Base-by-base conservation (phyloP, 2,888 invertebrate genomes). In the Apamea anceps region DNA sequence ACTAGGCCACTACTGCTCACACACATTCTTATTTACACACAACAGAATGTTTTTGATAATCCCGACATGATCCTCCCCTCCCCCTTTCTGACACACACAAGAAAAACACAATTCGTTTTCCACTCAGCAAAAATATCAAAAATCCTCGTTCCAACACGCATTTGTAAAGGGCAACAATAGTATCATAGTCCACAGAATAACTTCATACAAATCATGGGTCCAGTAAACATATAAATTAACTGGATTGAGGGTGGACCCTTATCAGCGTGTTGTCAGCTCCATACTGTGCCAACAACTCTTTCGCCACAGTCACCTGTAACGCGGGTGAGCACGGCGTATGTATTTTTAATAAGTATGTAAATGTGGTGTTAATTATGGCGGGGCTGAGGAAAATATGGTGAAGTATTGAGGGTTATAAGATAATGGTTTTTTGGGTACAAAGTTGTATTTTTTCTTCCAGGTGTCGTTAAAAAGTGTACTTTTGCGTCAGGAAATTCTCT, bases 141-240 rank as follows among this genome's bases (percentile, higher is more conserved):
- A 85, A 54, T 78, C 51, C 66, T 1, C 66, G 13, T 37, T 51
- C 65, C 66, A 57, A 68, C 75, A 60, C 42, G 63, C 63, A 83
- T 72, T 74, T 37, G 37, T 60, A 28, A 42, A 21, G 32, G 42
- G 21, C 72, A 60, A 78, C 78, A 80, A 87, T 72, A 81, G 81
- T 76, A 85, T 80, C 57, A 73, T 73, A 71, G 60, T 54, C 73
- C 72, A 42, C 42, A 73, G 70, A 85, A 89, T 89, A 86, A 87
- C 84, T 86, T 89, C 72, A 81, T 81, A 82, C 88, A 88, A 88
- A 88, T 86, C 86, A 86, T 79, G 86, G 42, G 75, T 37, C 70
- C 70, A 62, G 83, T 79, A 85, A 79, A 85, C 83, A 86, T 89
- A 86, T 87, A 89, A 89, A 89, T 89, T 89, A 89, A 87, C 84